Evolutionary conservation across 2,888 invertebrate species (phyloP), one percentile per base, ranked within the genome.

Genomic region (Creontiades dilutus): DNA sequence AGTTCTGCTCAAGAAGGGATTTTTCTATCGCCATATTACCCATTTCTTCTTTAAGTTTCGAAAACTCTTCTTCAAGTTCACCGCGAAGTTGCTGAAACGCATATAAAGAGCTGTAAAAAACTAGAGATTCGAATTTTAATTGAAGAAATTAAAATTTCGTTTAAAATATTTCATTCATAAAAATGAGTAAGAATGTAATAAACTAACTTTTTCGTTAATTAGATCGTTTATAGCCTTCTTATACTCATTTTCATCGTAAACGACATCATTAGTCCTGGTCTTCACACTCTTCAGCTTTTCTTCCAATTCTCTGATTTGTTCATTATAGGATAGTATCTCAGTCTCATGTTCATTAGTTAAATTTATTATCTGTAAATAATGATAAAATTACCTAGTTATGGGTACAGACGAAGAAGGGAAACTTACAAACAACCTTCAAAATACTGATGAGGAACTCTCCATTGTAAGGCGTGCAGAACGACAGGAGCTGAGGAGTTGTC

Each of bases 341-440:
- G 78, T 78, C 19, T 78, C 78, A 46, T 78, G 9, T 46, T 78
- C 78, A 19, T 78, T 78, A 1, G 78, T 78, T 23, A 68, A 27
- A 27, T 46, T 80, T 16, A 80, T 80, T 46, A 80, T 80, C 47
- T 48, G 48, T 46, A n/a, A 47, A 3, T 46, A 2, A 1, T 2
- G 11, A 16, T 16, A 52, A 52, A 52, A 52, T 37, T 7, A 37
- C 37, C 3, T 37, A 7, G 37, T 37, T 7, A 37, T n/a, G n/a
- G n/a, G n/a, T n/a, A n/a, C n/a, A n/a, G n/a, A n/a, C n/a, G n/a
- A n/a, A n/a, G n/a, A n/a, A n/a, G n/a, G n/a, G n/a, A n/a, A n/a
- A n/a, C n/a, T n/a, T n/a, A n/a, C n/a, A n/a, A n/a, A n/a, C n/a
- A n/a, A n/a, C n/a, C n/a, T n/a, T n/a, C n/a, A n/a, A n/a, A n/a